Base-by-base conservation (phyloP, 2,113 vertebrate species). In the Mystacornis crossleyi region DNA sequence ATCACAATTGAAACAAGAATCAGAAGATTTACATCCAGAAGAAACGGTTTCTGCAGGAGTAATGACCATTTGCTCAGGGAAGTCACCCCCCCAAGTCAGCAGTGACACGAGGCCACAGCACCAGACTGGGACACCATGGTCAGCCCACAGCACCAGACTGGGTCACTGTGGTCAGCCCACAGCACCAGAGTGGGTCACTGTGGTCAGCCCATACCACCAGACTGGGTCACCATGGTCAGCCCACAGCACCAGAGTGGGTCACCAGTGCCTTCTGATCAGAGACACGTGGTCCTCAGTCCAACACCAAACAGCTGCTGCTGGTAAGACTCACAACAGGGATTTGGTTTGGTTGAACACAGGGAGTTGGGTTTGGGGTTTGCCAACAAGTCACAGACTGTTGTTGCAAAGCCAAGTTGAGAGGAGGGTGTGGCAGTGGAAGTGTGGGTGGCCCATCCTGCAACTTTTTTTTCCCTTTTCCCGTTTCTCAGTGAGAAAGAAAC, bases 111-210 rank as follows among this genome's bases (percentile, higher is more conserved):
- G 58, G 60, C 6, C 43, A 43, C 28, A 54, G 16, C 55, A 51
- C 50, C 36, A 55, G 38, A 3, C 3, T 31, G 33, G 42, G 33
- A 1, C 55, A 75, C 26, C 14, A 10, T 6, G 40, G 31, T 53
- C 14, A 38, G 0, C 3, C 0, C 42, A n/a, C 23, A 69, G 18
- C 45, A 36, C 24, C 36, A 55, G 38, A 3, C 3, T 31, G 33
- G 42, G 33, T 1, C 55, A 75, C 26, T 14, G 10, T 6, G 40
- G 31, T 53, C 14, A 38, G 0, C 3, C 0, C 42, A n/a, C 23
- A 69, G 18, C 45, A 36, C 24, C 67, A 53, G 20, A 3, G 16
- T 42, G 21, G 50, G 50, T 40, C 28, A n/a, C 15, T 8, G 3
- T 25, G 29, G 21, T 9, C 8, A 53, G 0, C 4, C 1, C 55